Conservation (phyloP, 2,888 invertebrate species). For the Sesamia inferens region DNA sequence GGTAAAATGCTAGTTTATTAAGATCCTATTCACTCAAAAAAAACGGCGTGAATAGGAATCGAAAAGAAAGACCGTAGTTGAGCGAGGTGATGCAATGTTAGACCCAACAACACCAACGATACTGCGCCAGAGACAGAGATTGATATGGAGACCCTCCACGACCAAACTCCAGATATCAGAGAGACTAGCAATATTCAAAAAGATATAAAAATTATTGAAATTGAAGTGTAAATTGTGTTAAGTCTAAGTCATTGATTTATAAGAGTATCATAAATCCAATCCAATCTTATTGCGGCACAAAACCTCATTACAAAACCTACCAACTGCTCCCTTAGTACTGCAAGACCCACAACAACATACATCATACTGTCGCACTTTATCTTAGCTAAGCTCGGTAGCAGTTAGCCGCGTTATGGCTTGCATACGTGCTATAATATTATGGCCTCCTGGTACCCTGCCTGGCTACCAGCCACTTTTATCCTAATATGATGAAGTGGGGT, state of each 20-base stretch:
- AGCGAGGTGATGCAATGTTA: too few species aligned
- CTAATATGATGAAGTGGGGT: conserved; percentile 42
- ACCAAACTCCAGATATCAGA: too few species aligned
- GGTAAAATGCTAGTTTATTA: too few species aligned
- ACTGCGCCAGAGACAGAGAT: too few species aligned
- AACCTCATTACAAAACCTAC: conserved; percentile 2
- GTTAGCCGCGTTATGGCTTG: conserved; percentile 29
- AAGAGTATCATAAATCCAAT: neutral
- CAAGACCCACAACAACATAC: conserved; percentile 16
- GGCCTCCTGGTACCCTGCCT: conserved; percentile 40
- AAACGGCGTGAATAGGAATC: too few species aligned
- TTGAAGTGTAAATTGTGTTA: too few species aligned
- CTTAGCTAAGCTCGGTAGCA: conserved; percentile 40
- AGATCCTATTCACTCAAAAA: too few species aligned
- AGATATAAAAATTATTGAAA: too few species aligned
- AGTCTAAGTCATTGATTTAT: neutral
- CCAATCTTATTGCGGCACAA: conserved; percentile 7
- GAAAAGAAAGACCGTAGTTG: too few species aligned
- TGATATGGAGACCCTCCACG: too few species aligned
- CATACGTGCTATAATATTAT: conserved; percentile 36
- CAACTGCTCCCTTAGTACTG: conserved; percentile 8
- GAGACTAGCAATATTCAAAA: too few species aligned
- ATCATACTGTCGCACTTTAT: conserved; percentile 55
- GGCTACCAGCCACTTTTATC: conserved; percentile 42
- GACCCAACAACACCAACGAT: too few species aligned